Conservation (phyloP, 2,113 vertebrate species). For the Tichodroma muraria region DNA sequence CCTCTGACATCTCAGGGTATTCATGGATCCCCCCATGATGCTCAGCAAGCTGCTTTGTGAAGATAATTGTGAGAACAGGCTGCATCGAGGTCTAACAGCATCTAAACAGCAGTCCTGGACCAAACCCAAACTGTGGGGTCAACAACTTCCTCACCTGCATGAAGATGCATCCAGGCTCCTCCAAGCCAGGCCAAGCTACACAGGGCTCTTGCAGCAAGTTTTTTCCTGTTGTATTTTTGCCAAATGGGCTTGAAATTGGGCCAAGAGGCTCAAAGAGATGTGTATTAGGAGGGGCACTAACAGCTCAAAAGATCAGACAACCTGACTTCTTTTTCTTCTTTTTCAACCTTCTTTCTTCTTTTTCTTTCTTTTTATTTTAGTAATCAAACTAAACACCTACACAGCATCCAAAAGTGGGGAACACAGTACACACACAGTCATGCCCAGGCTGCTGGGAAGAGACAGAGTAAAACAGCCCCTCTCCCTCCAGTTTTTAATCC, state of each 20-base stretch:
- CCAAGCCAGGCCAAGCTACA: accelerated
- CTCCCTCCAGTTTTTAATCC: background rate
- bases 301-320: background rate
- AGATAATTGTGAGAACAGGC: background rate
- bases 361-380: background rate
- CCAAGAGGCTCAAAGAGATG: background rate
- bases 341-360: too few species aligned
- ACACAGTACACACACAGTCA: background rate
- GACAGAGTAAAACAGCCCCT: background rate
- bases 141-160: background rate
- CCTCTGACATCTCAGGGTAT: background rate
- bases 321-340: background rate
- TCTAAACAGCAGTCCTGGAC: background rate
- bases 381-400: background rate
- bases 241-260: background rate
- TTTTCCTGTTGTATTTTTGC: background rate
- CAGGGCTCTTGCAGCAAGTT: background rate
- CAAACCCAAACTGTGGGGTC: background rate
- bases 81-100: background rate
- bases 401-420: background rate
- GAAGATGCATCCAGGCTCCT: background rate
- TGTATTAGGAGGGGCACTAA: background rate
- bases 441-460: background rate
- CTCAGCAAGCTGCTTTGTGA: background rate
- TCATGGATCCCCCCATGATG: accelerated